Evolutionary conservation across 2,113 vertebrate species (phyloP).

Genomic region (Anseranas semipalmata): DNA sequence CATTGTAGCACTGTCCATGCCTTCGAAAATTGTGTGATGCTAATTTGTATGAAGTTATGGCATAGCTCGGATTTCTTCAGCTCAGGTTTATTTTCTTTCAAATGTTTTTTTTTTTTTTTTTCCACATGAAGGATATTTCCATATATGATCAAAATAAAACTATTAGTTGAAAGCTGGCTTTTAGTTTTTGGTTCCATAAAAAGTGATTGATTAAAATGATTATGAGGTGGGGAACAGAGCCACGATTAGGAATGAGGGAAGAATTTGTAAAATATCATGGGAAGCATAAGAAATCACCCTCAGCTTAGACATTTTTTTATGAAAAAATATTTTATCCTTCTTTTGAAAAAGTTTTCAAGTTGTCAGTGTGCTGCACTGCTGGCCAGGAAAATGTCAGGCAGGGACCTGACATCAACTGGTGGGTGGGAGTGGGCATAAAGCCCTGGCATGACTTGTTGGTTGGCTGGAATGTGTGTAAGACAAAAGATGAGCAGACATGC

Average conservation of each 20-base stretch:
- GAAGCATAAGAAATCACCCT: neutral
- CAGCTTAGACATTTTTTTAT: neutral
- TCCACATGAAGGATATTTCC: neutral
- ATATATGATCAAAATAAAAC: neutral
- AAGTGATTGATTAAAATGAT: neutral
- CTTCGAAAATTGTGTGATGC: neutral
- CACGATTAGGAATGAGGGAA: neutral
- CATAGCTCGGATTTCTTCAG: neutral
- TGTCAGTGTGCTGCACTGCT: neutral
- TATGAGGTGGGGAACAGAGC: neutral
- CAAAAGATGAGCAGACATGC: neutral
- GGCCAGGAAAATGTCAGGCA: neutral
- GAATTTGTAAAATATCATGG: neutral
- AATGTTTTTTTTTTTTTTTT: too few relatives aligned
- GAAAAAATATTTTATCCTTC: neutral
- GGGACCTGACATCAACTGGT: fast-evolving
- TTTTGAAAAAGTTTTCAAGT: neutral
- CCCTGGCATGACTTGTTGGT: neutral
- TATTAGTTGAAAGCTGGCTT: neutral
- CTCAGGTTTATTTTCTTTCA: neutral
- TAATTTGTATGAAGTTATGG: neutral
- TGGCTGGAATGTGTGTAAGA: neutral
- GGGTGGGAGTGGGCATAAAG: neutral
- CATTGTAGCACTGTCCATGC: neutral
- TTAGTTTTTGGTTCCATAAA: neutral